Evolutionary conservation across 2,888 invertebrate species (phyloP).

Genomic region (Cerastis leucographa): DNA sequence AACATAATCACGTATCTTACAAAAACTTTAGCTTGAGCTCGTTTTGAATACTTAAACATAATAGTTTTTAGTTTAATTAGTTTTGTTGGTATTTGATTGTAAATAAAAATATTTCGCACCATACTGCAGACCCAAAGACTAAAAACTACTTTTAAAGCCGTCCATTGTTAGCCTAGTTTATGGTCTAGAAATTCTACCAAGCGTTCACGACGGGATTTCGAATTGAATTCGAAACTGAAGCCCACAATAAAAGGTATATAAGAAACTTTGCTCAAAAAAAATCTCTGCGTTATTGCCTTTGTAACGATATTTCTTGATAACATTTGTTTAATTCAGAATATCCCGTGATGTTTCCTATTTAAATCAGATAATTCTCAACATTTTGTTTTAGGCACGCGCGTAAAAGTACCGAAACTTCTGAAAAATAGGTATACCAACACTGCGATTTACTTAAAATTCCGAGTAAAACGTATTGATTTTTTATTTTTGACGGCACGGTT

Average conservation of each 20-base stretch:
- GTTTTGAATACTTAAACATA: neutral
- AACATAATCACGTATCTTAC: neutral
- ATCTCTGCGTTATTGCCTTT: neutral
- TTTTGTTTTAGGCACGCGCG: neutral
- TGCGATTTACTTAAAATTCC: neutral
- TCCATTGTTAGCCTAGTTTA: conserved; percentile 54
- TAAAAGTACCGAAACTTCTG: neutral
- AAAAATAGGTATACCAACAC: neutral
- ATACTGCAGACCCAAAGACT: conserved; percentile 1
- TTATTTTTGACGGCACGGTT: no score
- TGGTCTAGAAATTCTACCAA: conserved; percentile 48
- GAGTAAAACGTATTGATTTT: neutral
- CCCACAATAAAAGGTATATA: neutral
- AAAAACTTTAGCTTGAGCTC: neutral
- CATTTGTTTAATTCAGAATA: neutral
- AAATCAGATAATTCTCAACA: neutral
- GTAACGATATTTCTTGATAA: neutral
- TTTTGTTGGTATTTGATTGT: neutral
- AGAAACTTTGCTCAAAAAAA: neutral
- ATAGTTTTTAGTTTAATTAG: neutral
- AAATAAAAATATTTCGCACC: conserved; percentile 13
- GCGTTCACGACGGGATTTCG: conserved; percentile 24
- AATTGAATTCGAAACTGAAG: conserved; percentile 33
- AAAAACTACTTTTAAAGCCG: conserved; percentile 30
- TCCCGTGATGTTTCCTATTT: neutral